phyloP scores from a whole-genome alignment of 1,140 invertebrate genomes.

The Nomia melanderi region DNA sequence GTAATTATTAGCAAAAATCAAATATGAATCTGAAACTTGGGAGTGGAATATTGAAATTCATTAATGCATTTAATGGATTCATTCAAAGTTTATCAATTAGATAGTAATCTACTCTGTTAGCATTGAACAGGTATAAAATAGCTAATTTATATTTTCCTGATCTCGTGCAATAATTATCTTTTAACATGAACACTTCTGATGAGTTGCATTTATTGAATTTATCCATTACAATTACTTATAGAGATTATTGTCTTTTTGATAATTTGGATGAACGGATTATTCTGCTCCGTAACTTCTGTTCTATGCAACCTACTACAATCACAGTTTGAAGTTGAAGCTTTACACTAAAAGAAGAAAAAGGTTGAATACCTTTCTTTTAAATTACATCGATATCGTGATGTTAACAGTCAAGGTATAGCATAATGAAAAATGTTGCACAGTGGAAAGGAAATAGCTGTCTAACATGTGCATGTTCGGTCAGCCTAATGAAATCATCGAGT shows the following conservation, averaged over 20 bases:
- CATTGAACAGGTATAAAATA: slow-evolving; percentile 20
- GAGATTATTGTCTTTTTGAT: slow-evolving; percentile 54
- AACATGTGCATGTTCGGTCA: slow-evolving; percentile 49
- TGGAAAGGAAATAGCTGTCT: slow-evolving; percentile 44
- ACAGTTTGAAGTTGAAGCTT: slow-evolving; percentile 19
- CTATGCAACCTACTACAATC: slow-evolving; percentile 24
- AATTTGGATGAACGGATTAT: slow-evolving; percentile 28
- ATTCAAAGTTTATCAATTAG: slow-evolving; percentile 43
- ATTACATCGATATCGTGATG: slow-evolving; percentile 30
- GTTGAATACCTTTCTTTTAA: slow-evolving; percentile 17
- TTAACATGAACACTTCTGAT: slow-evolving; percentile 10
- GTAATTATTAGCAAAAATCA: slow-evolving; percentile 41
- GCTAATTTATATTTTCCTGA: slow-evolving; percentile 15
- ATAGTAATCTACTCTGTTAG: slow-evolving; percentile 30
- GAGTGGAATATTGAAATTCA: slow-evolving; percentile 30
- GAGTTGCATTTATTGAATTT: slow-evolving; percentile 25
- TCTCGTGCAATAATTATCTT: slow-evolving; percentile 39
- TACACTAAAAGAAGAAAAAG: slow-evolving; percentile 13
- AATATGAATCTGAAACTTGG: slow-evolving; percentile 31
- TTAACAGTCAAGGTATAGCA: slow-evolving; percentile 33
- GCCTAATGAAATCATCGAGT: slow-evolving; percentile 46
- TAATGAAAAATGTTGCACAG: slow-evolving; percentile 34
- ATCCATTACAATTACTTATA: slow-evolving; percentile 1
- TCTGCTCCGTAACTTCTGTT: slow-evolving; percentile 15
- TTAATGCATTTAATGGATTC: slow-evolving; percentile 43